Evolutionary conservation across 1,140 invertebrate genomes (phyloP).

Genomic region (Hylaeus anthracinus): DNA sequence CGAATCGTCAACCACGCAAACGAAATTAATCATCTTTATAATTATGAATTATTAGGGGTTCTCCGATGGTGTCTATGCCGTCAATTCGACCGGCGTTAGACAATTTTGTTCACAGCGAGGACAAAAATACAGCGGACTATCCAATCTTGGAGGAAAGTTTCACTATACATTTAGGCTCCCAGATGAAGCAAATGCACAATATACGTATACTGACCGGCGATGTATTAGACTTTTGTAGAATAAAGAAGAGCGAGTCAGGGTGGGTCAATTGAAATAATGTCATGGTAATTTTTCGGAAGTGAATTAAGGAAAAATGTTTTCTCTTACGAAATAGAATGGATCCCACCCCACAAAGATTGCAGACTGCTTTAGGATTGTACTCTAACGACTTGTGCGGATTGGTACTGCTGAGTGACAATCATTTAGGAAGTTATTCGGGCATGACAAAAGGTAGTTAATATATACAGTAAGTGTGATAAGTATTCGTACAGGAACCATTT

Average conservation of each 20-base stretch:
- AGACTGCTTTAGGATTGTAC: conserved; percentile 96
- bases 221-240: conserved; percentile 91
- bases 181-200: conserved; percentile 99
- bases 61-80: conserved; percentile 74
- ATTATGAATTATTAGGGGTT: conserved; percentile 67
- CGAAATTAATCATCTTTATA: neutral
- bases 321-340: conserved; percentile 77
- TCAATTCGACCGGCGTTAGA: conserved; percentile 65
- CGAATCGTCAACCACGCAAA: neutral
- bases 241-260: conserved; percentile 82
- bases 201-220: conserved; percentile 94
- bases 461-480: neutral
- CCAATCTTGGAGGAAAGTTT: conserved; percentile 93
- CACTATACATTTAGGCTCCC: conserved; percentile 97
- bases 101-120: conserved; percentile 66
- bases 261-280: conserved; percentile 42
- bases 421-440: conserved; percentile 87
- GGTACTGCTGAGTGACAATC: conserved; percentile 91
- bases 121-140: conserved; percentile 72
- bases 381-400: conserved; percentile 94
- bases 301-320: neutral
- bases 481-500: no score
- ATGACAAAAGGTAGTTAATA: conserved; percentile 85
- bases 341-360: conserved; percentile 89
- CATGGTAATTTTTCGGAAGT: neutral